Base-by-base conservation (phyloP, 1,140 invertebrate genomes). In the Drosophila ercepeae region DNA sequence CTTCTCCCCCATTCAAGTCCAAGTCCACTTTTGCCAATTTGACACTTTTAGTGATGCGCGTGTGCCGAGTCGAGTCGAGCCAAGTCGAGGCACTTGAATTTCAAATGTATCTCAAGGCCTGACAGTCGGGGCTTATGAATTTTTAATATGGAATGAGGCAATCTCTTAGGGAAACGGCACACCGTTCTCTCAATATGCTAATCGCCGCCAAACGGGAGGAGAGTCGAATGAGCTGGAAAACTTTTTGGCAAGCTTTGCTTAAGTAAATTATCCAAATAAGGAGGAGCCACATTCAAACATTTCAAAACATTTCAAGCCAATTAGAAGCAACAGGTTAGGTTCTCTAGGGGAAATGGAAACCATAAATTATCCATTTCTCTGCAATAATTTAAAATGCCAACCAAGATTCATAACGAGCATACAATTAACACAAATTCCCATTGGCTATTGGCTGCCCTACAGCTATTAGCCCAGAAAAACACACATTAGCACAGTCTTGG, bases 401-500 rank as follows among this genome's bases (percentile, higher is more conserved):
- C 69, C 13, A 46, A 53, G 55, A 72, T 61, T 68, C 73, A 78
- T 84, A 84, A 84, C 76, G 79, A 86, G 79, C 78, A 70, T 69
- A 59, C 64, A 70, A 70, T 70, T 70, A 70, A 57, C 67, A 70
- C 68, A 63, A 84, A 61, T 75, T 75, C 57, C 69, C 69, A 52
- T 50, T 32, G 23, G 18, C 19, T 55, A 52, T 50, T 32, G 23
- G 18, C 19, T 55, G 51, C 63, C 72, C 49, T 23, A 25, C 67
- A 59, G 76, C 79, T 86, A 84, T 81, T 84, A 84, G 79, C 81
- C 79, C 76, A 84, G 67, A 84, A 84, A 83, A 79, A 86, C 67
- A 79, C 67, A 84, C 78, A 82, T 82, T 82, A 82, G 78, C 61
- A 21, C 21, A 58, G 59, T 34, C 51, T 16, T 41, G 34, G 25